Evolutionary conservation across 2,113 vertebrate genomes (phyloP).

Genomic region (Axis porcinus): DNA sequence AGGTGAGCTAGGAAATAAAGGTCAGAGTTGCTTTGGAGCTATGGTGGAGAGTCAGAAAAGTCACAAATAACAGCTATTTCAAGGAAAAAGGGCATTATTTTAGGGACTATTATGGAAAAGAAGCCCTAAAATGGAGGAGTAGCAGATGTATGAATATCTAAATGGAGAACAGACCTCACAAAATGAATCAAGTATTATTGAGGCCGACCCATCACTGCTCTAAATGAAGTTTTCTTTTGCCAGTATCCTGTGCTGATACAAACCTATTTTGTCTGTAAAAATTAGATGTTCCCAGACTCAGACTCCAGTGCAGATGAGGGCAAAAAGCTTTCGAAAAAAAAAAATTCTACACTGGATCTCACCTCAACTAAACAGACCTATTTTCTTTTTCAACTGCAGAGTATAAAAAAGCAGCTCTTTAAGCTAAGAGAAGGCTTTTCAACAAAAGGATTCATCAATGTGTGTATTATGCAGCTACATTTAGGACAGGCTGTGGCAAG

Average conservation of each 20-base stretch:
- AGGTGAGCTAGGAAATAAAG: background rate
- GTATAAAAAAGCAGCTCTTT: background rate
- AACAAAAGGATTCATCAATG: background rate
- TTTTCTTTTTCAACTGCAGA: constrained; percentile 16
- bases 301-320: background rate
- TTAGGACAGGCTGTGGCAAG: background rate
- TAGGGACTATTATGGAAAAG: background rate
- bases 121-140: background rate
- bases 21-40: background rate
- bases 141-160: background rate
- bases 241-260: background rate
- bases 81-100: background rate
- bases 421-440: background rate
- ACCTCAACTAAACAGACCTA: background rate
- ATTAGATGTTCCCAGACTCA: background rate
- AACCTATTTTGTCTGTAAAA: background rate
- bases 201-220: background rate
- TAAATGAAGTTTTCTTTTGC: background rate
- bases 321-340: background rate
- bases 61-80: background rate
- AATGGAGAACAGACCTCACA: background rate
- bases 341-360: background rate
- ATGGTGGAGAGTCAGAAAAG: background rate
- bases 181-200: background rate
- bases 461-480: background rate